These are phyloP conservation scores for Drosophila gunungcola DNA, from an alignment of 1,140 invertebrate genomes.

Conservation along the genomic window DNA sequence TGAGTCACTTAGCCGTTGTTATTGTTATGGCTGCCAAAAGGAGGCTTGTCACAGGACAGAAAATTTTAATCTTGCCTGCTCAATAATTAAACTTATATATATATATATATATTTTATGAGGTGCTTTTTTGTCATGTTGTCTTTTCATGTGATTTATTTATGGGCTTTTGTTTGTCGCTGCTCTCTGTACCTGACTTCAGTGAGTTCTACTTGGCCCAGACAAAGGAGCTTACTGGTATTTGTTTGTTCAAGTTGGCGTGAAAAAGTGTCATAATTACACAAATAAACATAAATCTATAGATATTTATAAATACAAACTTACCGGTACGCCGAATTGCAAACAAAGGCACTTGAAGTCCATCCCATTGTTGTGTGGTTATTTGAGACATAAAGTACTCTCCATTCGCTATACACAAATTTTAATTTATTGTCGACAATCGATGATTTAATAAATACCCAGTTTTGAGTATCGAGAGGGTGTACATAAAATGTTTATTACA, in stretches of 20 bases:
- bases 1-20: slow-evolving; percentile 35
- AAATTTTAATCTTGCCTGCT: slow-evolving; percentile 18
- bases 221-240: slow-evolving; percentile 70
- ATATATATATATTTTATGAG: slow-evolving; percentile 35
- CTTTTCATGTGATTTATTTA: slow-evolving; percentile 57
- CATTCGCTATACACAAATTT: background rate
- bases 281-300: slow-evolving; percentile 67
- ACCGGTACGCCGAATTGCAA: slow-evolving; percentile 29
- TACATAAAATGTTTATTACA: slow-evolving; percentile 36
- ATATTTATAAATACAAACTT: slow-evolving; percentile 32
- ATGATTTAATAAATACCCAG: slow-evolving; percentile 54
- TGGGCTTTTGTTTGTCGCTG: slow-evolving; percentile 37
- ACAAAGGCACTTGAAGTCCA: slow-evolving; percentile 59
- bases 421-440: slow-evolving; percentile 52
- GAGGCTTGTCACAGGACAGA: slow-evolving; percentile 59
- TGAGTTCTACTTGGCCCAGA: slow-evolving; percentile 47
- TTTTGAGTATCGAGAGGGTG: slow-evolving; percentile 4
- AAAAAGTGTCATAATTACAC: slow-evolving; percentile 79
- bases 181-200: slow-evolving; percentile 9
- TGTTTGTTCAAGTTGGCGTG: slow-evolving; percentile 71
- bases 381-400: slow-evolving; percentile 22
- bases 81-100: slow-evolving; percentile 39
- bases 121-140: slow-evolving; percentile 25
- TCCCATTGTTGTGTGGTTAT: slow-evolving; percentile 6
- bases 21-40: slow-evolving; percentile 28